phyloP scores from a whole-genome alignment of 2,888 invertebrate genomes.

The Miltochrista miniata region DNA sequence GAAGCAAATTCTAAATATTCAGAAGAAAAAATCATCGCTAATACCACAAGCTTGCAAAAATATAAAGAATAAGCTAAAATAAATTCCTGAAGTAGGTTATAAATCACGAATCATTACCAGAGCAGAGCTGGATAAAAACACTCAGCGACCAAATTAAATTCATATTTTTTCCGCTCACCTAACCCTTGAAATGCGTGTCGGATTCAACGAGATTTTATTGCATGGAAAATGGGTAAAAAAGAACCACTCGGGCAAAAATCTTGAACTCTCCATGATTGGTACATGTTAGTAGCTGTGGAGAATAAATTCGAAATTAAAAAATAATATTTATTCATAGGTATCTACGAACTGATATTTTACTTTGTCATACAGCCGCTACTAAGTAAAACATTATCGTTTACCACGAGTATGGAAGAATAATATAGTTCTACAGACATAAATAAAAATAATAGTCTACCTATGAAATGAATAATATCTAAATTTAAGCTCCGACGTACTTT shows the following conservation, averaged over 20 bases:
- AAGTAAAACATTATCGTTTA: too few relatives aligned
- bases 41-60: too few relatives aligned
- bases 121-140: conserved; percentile 33
- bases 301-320: background rate
- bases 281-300: conserved; percentile 20
- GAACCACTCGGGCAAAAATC: conserved; percentile 52
- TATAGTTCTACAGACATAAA: too few relatives aligned
- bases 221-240: conserved; percentile 70
- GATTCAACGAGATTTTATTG: conserved; percentile 68
- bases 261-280: conserved; percentile 43
- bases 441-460: too few relatives aligned
- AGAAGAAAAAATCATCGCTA: background rate
- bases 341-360: too few relatives aligned
- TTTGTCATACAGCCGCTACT: too few relatives aligned
- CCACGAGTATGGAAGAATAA: too few relatives aligned
- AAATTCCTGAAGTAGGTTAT: conserved; percentile 8
- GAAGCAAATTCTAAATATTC: conserved; percentile 7
- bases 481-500: too few relatives aligned
- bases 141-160: conserved; percentile 53
- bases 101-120: conserved; percentile 31
- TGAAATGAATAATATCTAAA: too few relatives aligned
- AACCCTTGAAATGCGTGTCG: conserved; percentile 70
- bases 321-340: too few relatives aligned
- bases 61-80: too few relatives aligned
- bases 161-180: conserved; percentile 56